Conservation (phyloP, 2,888 invertebrate species). For the Heliconius ismenius region DNA sequence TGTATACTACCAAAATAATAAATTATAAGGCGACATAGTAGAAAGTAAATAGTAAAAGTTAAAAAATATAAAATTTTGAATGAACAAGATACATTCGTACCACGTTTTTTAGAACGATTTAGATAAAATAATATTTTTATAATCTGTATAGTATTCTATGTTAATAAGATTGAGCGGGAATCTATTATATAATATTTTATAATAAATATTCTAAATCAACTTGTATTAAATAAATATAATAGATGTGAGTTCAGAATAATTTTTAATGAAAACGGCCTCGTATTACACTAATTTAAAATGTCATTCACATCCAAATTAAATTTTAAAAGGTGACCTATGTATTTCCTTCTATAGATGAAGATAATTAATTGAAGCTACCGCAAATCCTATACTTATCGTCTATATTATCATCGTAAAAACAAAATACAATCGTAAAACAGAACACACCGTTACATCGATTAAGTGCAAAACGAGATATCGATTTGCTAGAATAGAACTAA, state of each 20-base stretch:
- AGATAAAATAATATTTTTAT: background rate
- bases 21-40: background rate
- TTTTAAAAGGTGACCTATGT: background rate
- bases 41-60: conserved; percentile 9
- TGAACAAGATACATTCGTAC: background rate
- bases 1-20: background rate
- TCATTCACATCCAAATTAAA: background rate
- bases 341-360: no score
- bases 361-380: background rate
- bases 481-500: conserved; percentile 28
- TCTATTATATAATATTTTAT: no score
- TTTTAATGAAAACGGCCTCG: no score
- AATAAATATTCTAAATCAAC: no score
- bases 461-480: conserved; percentile 46
- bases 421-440: conserved; percentile 25
- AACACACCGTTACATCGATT: conserved; percentile 51
- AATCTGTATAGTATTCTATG: background rate
- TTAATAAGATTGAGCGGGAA: no score
- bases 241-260: no score
- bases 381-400: background rate
- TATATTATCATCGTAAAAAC: background rate
- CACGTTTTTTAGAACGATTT: background rate
- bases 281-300: background rate
- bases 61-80: background rate
- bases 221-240: no score